A percentile compares a stretch with the other conserved stretches of the same genome.
Evolutionary conservation across 2,113 vertebrate genomes (phyloP).

Genomic region (Orientallactaga bullata): DNA sequence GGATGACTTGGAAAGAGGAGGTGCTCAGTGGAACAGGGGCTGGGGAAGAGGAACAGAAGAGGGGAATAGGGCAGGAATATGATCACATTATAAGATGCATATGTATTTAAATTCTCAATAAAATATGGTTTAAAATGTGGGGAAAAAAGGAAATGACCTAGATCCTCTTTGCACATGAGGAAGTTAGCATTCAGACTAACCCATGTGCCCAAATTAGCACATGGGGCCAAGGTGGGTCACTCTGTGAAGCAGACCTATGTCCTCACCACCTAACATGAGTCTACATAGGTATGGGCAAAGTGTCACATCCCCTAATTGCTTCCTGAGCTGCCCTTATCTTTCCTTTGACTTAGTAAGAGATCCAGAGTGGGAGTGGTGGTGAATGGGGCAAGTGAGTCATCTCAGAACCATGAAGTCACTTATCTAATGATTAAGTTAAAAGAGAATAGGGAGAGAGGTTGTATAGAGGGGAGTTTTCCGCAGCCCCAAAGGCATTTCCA

Average conservation of each 20-base stretch:
- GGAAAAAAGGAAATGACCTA: too few species aligned
- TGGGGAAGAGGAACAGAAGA: too few species aligned
- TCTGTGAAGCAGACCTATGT: background rate
- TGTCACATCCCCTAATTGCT: background rate
- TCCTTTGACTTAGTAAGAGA: background rate
- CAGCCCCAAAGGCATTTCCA: background rate
- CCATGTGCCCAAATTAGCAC: background rate
- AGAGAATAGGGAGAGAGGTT: background rate
- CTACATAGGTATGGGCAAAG: background rate
- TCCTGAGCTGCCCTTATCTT: background rate
- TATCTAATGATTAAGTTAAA: conserved; percentile 43
- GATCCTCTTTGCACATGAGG: background rate
- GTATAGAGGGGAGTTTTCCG: background rate
- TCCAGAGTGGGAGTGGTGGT: background rate
- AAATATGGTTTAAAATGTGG: too few species aligned
- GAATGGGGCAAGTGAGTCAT: conserved; percentile 21
- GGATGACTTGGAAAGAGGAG: too few species aligned
- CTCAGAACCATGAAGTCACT: background rate
- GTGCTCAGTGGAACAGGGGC: too few species aligned
- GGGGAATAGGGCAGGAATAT: too few species aligned
- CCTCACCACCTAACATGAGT: background rate
- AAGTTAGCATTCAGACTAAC: background rate
- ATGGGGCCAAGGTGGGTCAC: background rate
- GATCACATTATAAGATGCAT: too few species aligned
- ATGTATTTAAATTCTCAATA: too few species aligned